Evolutionary conservation across 37 sponge, comb jelly and placozoan species (phyloP), one percentile per base, ranked within the genome.

Genomic region (Haliclona indistincta): DNA sequence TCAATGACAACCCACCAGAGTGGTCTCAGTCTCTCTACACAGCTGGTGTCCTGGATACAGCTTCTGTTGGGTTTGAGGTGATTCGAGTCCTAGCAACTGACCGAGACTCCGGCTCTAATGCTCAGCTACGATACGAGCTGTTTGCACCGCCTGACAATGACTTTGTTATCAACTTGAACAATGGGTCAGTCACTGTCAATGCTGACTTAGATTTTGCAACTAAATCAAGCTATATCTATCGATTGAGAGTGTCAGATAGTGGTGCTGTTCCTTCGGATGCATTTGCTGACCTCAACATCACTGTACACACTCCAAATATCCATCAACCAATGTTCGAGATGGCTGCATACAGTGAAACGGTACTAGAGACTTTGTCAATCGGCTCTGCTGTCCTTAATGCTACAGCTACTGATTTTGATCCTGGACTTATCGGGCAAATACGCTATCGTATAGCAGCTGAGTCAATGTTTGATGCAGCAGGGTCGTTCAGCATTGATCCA

Each of bases 1-100:
- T 73, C 4, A 91, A 91, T 56, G 90, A 89, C 40, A 75, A 82
- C 41, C 4, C 54, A 15, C 91, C 86, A 0, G 39, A 53, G 6
- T 89, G 80, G 45, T 44, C 61, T 40, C 53, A 41, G 17, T 13
- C 42, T 22, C n/a, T 25, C 2, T 80, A 76, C 40, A 23, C 35
- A 30, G 68, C 56, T 28, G 54, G 62, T 38, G 70, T 84, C 10
- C 49, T 89, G 35, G 90, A 76, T 53, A 81, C 43, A 37, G 52
- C 49, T 0, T 49, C 55, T 10, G 34, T 75, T 6, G 61, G 65
- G 0, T 20, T 29, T 39, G 47, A 56, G 3, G 42, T 83, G 23
- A 43, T 79, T 26, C 47, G 38, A 6, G 25, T 89, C 30, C 62
- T 36, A 1, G 90, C 90, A 8, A 65, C 67, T 11, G 85, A 80